A percentile compares a stretch with the other conserved stretches of the same genome.
Conservation (phyloP, 2,888 invertebrate species). For the Trachelus tabidus region DNA sequence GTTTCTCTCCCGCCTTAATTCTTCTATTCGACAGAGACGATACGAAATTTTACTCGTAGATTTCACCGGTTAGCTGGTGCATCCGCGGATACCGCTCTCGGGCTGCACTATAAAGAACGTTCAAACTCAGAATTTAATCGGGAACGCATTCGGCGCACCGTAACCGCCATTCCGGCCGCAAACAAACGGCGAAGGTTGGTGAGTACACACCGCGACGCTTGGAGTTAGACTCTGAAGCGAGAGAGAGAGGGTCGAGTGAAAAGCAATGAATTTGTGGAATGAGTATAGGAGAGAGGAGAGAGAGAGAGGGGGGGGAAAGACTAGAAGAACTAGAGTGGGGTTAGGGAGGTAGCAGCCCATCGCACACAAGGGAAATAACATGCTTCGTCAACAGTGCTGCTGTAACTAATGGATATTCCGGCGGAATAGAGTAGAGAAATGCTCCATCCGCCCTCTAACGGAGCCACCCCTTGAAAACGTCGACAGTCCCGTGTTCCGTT, state of each 20-base stretch:
- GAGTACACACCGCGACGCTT: conserved; percentile 22
- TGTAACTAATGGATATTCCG: conserved; percentile 66
- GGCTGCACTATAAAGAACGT: neutral
- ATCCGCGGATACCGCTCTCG: neutral
- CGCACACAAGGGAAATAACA: conserved; percentile 65
- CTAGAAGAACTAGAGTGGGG: conserved; percentile 18
- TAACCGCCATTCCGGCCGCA: conserved; percentile 33
- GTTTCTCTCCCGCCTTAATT: neutral
- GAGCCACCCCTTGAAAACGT: conserved; percentile 20
- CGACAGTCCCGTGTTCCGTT: neutral
- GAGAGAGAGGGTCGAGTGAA: neutral
- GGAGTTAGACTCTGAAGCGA: conserved; percentile 16
- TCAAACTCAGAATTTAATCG: conserved; percentile 28
- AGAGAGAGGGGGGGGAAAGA: conserved; percentile 23
- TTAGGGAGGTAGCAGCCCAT: conserved; percentile 28
- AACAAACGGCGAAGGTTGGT: conserved; percentile 42
- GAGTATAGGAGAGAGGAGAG: conserved; percentile 7
- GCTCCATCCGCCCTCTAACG: conserved; percentile 46
- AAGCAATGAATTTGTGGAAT: neutral
- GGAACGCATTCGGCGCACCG: conserved; percentile 27
- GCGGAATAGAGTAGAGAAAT: conserved; percentile 57
- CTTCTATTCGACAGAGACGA: neutral
- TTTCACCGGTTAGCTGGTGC: neutral
- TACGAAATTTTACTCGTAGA: neutral
- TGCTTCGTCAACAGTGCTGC: conserved; percentile 65